Conservation (phyloP, 2,888 invertebrate species). For the Ceraclea dissimilis region DNA sequence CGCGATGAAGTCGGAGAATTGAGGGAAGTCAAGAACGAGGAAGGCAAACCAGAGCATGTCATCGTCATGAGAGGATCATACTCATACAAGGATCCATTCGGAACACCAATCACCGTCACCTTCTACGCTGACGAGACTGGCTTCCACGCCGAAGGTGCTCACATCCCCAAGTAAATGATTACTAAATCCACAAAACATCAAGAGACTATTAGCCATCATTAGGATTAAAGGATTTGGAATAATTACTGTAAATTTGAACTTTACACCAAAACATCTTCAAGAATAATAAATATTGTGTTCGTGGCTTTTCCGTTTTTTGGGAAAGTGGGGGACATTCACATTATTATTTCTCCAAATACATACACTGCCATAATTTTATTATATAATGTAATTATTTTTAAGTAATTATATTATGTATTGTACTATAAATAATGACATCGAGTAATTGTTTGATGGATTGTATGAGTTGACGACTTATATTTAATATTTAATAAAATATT, state of each 20-base stretch:
- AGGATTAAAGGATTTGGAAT: no score
- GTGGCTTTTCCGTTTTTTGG: neutral
- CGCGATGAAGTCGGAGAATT: conserved; percentile 45
- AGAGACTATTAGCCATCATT: neutral
- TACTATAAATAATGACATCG: no score
- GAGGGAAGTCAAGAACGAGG: conserved; percentile 42
- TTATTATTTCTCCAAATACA: no score
- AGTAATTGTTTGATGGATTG: no score
- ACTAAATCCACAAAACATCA: neutral
- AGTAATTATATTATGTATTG: no score
- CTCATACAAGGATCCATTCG: conserved; percentile 49
- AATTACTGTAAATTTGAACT: no score
- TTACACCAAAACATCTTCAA: neutral
- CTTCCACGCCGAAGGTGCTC: conserved; percentile 53
- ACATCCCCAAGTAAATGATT: conserved; percentile 49
- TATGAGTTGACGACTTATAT: no score
- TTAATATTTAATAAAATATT: no score
- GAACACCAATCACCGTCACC: conserved; percentile 42
- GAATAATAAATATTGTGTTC: neutral
- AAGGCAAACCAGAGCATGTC: conserved; percentile 49
- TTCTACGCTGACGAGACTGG: conserved; percentile 58
- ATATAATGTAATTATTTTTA: no score
- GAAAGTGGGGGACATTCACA: neutral
- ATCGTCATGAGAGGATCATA: conserved; percentile 54
- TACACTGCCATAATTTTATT: no score